These are phyloP conservation scores for Gallirallus australis DNA, from an alignment of 2,797 vertebrate genomes.

Conservation along the genomic window DNA sequence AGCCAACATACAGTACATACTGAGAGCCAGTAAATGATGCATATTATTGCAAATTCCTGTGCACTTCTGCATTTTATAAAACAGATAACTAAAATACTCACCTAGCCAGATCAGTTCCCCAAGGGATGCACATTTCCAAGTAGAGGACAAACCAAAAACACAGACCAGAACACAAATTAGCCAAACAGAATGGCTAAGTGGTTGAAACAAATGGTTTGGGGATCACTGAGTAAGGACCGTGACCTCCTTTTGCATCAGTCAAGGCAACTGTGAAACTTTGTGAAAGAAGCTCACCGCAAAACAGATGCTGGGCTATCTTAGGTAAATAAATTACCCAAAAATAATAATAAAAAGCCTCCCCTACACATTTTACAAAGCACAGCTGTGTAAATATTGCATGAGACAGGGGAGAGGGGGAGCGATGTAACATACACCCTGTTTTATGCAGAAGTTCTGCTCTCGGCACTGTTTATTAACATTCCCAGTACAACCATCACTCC, in stretches of 20 bases:
- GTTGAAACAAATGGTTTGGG: slow-evolving; percentile 47
- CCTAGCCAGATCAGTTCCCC: slow-evolving; percentile 48
- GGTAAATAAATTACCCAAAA: slow-evolving; percentile 74
- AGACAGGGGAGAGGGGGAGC: slow-evolving; percentile 52
- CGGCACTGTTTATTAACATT: slow-evolving; percentile 51
- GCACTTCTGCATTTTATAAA: slow-evolving; percentile 66
- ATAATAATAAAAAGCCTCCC: slow-evolving; percentile 60
- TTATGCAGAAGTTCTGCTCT: slow-evolving; percentile 42
- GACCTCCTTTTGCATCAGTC: slow-evolving; percentile 67
- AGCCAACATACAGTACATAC: slow-evolving; percentile 41
- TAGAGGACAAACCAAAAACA: slow-evolving; percentile 45
- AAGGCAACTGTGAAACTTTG: slow-evolving; percentile 72
- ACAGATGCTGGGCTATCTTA: slow-evolving; percentile 66
- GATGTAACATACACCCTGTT: slow-evolving; percentile 57
- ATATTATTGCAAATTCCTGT: slow-evolving; percentile 62
- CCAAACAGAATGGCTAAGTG: neutral
- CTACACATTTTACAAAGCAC: slow-evolving; percentile 67
- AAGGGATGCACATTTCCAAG: slow-evolving; percentile 11
- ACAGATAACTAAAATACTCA: slow-evolving; percentile 62
- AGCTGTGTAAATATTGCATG: slow-evolving; percentile 70
- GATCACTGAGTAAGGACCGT: neutral
- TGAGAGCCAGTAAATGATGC: slow-evolving; percentile 60
- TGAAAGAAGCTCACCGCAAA: slow-evolving; percentile 63
- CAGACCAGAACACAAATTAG: slow-evolving; percentile 13
- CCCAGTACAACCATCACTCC: slow-evolving; percentile 56